phyloP scores from a whole-genome alignment of 2,113 vertebrate genomes.

The Cyphomyrus discorhynchus region DNA sequence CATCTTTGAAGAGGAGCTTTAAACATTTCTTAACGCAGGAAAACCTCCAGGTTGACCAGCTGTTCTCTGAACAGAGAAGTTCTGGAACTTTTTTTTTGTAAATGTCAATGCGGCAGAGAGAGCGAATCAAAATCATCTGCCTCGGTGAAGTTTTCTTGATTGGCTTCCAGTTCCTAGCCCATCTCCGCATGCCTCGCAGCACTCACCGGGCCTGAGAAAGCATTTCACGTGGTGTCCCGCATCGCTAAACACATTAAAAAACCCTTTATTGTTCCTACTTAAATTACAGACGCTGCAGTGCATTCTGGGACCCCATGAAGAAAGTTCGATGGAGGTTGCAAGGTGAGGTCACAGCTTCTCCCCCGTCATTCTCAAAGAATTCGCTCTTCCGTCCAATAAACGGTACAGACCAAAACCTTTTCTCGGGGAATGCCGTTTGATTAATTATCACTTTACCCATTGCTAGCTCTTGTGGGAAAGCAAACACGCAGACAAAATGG shows the following conservation, averaged over 20 bases:
- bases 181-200: slow-evolving; percentile 22
- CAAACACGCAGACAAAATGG: slow-evolving; percentile 44
- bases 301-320: background rate
- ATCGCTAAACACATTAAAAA: slow-evolving; percentile 46
- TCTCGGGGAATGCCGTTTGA: slow-evolving; percentile 39
- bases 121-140: slow-evolving; percentile 57
- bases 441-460: slow-evolving; percentile 29
- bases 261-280: slow-evolving; percentile 33
- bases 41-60: slow-evolving; percentile 24
- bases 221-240: slow-evolving; percentile 49
- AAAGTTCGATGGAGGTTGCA: slow-evolving; percentile 1
- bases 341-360: slow-evolving; percentile 11
- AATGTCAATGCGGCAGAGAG: slow-evolving; percentile 12
- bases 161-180: slow-evolving; percentile 24
- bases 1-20: background rate
- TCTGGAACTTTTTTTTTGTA: slow-evolving; percentile 6
- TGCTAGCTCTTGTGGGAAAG: slow-evolving; percentile 19
- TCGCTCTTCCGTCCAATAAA: slow-evolving; percentile 26
- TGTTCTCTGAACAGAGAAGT: slow-evolving; percentile 18
- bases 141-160: background rate
- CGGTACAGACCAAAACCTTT: slow-evolving; percentile 37
- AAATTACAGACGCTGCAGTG: slow-evolving; percentile 6
- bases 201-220: slow-evolving; percentile 45
- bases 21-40: slow-evolving; percentile 28
- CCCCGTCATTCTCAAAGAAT: slow-evolving; percentile 19